Evolutionary conservation across 2,888 invertebrate species (phyloP), one percentile per base, ranked within the genome.

Genomic region (Cotesia congregata): DNA sequence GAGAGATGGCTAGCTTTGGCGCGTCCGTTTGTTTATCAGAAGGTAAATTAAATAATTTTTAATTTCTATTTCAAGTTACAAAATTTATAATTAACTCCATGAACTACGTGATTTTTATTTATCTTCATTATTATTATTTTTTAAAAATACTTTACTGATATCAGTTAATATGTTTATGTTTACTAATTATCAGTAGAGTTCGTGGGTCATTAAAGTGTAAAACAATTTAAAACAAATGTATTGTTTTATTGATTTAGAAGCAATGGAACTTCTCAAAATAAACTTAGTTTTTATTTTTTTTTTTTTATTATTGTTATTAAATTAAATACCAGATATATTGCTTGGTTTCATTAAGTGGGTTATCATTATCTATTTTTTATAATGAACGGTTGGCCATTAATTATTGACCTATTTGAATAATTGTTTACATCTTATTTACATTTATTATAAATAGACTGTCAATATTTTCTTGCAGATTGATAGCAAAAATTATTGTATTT

Each of bases 1-100:
- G 96, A 97, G 90, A 91, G 97, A 81, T 97, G 95, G 93, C 91
- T 96, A 85, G 96, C 97, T 30, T 92, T 97, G 83, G 96, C 96
- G 9, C 92, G 95, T 82, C 96, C 96, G 61, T 97, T 97, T 90
- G 91, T 95, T 83, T 97, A 96, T 89, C 96, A 96, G 89, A 95
- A 95, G 94, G 96, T 96, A 90, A 89, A 67, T 15, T 60, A 12
- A 50, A 50, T 50, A 12, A 12, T 4, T 50, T 2, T 50, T 41
- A 41, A 41, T 6, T 17, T 9, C 7, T 71, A n/a, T 60, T 30
- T n/a, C 39, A 3, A 67, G 30, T n/a, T 2, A 20, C 9, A 59
- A 7, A 17, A 70, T 38, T 9, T 20, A 39, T 71, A 20, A 17
- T 61, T 15, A 3, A 60, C 5, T 40, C n/a, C 40, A 3, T 65